These are phyloP conservation scores for Caerostris extrusa DNA, from an alignment of 1,140 invertebrate genomes.

Conservation along the genomic window DNA sequence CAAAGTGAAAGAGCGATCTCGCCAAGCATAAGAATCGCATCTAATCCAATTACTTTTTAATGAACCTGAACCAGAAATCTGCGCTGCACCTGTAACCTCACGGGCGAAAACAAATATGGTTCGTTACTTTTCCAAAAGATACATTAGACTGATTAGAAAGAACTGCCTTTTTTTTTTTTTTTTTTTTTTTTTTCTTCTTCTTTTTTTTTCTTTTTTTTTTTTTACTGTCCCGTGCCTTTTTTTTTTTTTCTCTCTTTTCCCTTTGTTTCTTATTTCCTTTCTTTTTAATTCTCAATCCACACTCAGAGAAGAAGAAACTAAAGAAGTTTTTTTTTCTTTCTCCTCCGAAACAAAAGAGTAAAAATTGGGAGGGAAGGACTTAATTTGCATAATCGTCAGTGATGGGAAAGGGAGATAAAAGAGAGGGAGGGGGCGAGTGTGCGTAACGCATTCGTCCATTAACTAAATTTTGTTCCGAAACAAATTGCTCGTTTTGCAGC, in stretches of 20 bases:
- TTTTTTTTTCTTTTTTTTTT: neutral
- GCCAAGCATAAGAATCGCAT: neutral
- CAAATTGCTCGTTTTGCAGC: constrained; percentile 55
- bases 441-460: constrained; percentile 34
- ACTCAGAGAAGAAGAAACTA: neutral
- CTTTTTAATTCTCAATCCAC: neutral
- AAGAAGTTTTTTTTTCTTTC: neutral
- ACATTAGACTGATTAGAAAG: constrained; percentile 61
- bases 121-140: constrained; percentile 38
- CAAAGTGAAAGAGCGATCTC: neutral
- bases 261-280: neutral
- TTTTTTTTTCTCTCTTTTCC: neutral
- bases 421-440: neutral
- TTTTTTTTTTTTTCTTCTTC: neutral
- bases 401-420: constrained; percentile 46
- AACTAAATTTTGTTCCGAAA: constrained; percentile 63
- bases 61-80: neutral
- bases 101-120: constrained; percentile 15
- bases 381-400: constrained; percentile 68
- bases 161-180: neutral
- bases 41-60: constrained; percentile 47
- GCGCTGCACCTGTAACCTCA: neutral
- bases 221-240: neutral
- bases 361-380: constrained; percentile 21
- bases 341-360: constrained; percentile 23